phyloP scores from a whole-genome alignment of 2,888 invertebrate species.

The Clanis bilineata region DNA sequence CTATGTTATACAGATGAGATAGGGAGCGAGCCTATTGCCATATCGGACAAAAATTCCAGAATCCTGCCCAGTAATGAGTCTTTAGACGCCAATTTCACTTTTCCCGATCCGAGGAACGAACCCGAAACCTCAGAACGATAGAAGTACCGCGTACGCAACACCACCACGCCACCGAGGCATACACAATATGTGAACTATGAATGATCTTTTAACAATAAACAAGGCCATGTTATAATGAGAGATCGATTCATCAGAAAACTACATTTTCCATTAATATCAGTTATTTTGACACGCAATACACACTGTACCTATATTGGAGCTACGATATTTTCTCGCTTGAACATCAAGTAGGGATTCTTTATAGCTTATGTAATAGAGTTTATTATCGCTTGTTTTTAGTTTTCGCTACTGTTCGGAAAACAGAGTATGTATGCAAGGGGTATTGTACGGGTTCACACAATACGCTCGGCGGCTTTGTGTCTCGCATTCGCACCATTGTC shows the following conservation, averaged over 20 bases:
- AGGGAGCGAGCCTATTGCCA: too few relatives aligned
- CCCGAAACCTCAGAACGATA: too few relatives aligned
- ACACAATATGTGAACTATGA: background rate
- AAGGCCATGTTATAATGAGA: conserved; percentile 48
- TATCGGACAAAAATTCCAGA: too few relatives aligned
- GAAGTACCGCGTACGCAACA: too few relatives aligned
- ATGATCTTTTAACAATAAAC: conserved; percentile 28
- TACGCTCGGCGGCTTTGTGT: conserved; percentile 75
- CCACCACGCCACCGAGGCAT: too few relatives aligned
- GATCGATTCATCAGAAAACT: conserved; percentile 60
- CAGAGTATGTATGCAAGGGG: conserved; percentile 67
- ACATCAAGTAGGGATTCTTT: conserved; percentile 26
- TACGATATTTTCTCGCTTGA: conserved; percentile 28
- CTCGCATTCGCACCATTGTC: conserved; percentile 74
- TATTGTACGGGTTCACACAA: conserved; percentile 78
- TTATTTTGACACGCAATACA: conserved; percentile 69
- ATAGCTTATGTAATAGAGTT: conserved; percentile 40
- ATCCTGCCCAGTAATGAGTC: too few relatives aligned
- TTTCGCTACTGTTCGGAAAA: conserved; percentile 45
- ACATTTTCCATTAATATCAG: conserved; percentile 64
- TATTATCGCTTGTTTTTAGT: conserved; percentile 49
- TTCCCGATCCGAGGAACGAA: too few relatives aligned
- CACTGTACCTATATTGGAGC: conserved; percentile 37
- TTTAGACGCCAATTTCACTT: too few relatives aligned
- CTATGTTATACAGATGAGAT: too few relatives aligned